Conservation (phyloP, 2,113 vertebrate species). For the Gracilinanus agilis region DNA sequence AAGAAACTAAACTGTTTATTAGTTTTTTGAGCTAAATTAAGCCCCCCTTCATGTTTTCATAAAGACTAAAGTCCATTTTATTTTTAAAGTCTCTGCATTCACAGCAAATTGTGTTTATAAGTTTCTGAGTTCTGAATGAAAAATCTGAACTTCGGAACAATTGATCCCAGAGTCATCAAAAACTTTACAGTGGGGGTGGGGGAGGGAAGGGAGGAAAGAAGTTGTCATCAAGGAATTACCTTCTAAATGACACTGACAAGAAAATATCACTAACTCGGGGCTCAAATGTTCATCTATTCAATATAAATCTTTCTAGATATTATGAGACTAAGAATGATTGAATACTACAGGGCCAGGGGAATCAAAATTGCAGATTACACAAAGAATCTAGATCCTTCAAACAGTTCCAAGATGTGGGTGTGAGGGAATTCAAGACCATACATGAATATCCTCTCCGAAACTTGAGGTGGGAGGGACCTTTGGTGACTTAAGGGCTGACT, state of each 20-base stretch:
- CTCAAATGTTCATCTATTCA: not conserved
- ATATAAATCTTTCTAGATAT: not conserved
- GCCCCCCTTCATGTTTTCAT: slow-evolving; percentile 76
- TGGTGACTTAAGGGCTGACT: not conserved
- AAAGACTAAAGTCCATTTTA: slow-evolving; percentile 78
- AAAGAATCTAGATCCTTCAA: not conserved
- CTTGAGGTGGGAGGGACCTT: not conserved
- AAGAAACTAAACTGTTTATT: slow-evolving; percentile 81
- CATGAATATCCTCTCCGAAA: not conserved
- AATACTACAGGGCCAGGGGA: slow-evolving; percentile 20
- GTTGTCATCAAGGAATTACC: not conserved
- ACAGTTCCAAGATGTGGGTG: not conserved
- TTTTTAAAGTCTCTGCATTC: slow-evolving; percentile 76
- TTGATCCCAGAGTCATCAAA: not conserved
- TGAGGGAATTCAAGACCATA: not conserved
- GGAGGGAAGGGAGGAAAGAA: not conserved
- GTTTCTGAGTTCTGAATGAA: slow-evolving; percentile 65
- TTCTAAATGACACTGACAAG: not conserved
- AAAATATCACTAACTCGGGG: not conserved
- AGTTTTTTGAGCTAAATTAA: slow-evolving; percentile 80
- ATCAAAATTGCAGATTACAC: not conserved
- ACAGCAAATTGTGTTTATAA: slow-evolving; percentile 77
- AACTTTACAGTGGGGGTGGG: not conserved
- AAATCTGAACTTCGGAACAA: slow-evolving; percentile 28
- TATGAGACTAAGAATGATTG: slow-evolving; percentile 27